Conservation (phyloP, 2,113 vertebrate genomes). For the Malaclemys terrapin region DNA sequence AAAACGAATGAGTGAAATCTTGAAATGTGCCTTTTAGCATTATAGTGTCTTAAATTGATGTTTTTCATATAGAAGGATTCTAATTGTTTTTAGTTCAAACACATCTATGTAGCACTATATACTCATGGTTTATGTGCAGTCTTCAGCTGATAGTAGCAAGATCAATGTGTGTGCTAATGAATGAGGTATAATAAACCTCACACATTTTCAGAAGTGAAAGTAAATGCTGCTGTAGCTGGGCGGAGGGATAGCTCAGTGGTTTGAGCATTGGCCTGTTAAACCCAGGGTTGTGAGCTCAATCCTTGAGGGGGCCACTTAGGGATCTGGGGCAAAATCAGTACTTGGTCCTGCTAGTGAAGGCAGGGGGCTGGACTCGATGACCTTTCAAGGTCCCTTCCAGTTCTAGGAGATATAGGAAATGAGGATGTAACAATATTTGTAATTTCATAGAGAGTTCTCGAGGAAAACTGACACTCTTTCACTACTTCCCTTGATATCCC, state of each 20-base stretch:
- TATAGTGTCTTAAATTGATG: background rate
- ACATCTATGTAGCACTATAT: background rate
- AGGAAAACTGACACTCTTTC: background rate
- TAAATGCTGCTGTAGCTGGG: background rate
- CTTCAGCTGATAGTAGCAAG: background rate
- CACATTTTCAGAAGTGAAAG: background rate
- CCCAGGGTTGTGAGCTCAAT: too few relatives aligned
- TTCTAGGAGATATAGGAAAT: background rate
- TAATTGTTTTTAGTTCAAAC: slow-evolving; percentile 3
- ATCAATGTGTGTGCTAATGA: background rate
- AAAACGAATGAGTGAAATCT: background rate
- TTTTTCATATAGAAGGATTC: background rate
- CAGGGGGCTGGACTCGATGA: too few relatives aligned
- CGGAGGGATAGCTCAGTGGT: too few relatives aligned
- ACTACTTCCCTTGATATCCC: rapidly evolving
- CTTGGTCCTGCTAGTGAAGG: too few relatives aligned
- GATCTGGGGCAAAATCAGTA: too few relatives aligned
- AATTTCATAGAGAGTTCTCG: background rate
- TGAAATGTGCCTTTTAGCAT: slow-evolving; percentile 12
- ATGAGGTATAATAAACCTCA: background rate
- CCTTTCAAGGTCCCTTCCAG: too few relatives aligned
- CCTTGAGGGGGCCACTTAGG: too few relatives aligned
- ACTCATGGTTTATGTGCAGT: background rate
- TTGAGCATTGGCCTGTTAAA: too few relatives aligned
- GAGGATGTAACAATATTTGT: background rate